Conservation (phyloP, 2,113 vertebrate species). For the Onychostoma macrolepis region DNA sequence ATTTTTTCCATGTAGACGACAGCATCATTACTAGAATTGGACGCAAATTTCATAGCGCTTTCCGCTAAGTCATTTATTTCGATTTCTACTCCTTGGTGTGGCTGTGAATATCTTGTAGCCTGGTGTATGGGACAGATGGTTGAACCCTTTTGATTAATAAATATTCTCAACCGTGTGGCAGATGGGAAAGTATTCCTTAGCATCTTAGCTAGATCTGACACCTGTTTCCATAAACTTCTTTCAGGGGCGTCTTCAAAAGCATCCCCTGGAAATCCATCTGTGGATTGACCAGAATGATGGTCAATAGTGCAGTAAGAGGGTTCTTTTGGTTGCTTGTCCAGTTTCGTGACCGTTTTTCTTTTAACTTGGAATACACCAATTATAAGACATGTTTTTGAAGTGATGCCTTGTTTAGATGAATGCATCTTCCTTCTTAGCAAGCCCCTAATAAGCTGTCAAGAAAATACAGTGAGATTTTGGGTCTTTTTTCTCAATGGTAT, state of each 20-base stretch:
- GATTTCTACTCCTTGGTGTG: not conserved
- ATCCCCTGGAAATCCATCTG: not conserved
- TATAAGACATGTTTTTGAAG: conserved; percentile 11
- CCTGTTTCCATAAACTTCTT: not conserved
- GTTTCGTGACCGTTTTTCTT: not conserved
- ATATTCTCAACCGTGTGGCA: not conserved
- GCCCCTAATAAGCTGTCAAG: not conserved
- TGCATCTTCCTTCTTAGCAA: not conserved
- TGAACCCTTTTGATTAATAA: conserved; percentile 7
- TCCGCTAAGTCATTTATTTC: not conserved
- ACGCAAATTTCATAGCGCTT: not conserved
- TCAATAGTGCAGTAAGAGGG: not conserved
- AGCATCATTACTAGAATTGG: not conserved
- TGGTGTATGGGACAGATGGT: conserved; percentile 22
- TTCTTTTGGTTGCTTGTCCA: not conserved
- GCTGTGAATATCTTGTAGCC: conserved; percentile 1
- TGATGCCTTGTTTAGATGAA: conserved; percentile 3
- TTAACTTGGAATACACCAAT: conserved; percentile 12
- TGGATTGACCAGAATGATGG: not conserved
- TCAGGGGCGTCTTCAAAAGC: not conserved
- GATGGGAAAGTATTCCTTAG: not conserved
- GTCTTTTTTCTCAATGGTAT: not conserved
- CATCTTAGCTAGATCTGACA: not conserved
- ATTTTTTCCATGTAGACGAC: not conserved
- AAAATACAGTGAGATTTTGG: not conserved